Percentiles rank a stretch among this genome's conserved stretches.
Conservation (phyloP, 2,113 vertebrate genomes). For the Genyomyrus donnyi region DNA sequence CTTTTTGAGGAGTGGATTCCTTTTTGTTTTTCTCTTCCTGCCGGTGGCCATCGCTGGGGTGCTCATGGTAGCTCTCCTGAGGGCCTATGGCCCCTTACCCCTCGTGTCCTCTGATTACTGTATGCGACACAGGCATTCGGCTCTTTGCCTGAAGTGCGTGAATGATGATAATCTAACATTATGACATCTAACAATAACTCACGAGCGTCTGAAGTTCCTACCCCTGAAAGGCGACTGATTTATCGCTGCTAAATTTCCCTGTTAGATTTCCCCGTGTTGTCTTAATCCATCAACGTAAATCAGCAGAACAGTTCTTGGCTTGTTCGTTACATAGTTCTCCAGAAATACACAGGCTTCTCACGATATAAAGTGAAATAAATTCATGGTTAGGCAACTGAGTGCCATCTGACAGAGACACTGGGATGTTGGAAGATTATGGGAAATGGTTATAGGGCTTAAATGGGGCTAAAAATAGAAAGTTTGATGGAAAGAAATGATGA, state of each 20-base stretch:
- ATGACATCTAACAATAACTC: background rate
- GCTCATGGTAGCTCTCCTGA: background rate
- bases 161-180: background rate
- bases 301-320: background rate
- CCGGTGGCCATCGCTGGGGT: constrained; percentile 58
- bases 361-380: background rate
- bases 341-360: background rate
- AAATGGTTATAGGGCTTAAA: background rate
- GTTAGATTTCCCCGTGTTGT: background rate
- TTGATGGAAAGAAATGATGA: background rate
- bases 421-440: background rate
- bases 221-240: background rate
- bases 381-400: background rate
- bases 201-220: background rate
- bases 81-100: too few relatives aligned
- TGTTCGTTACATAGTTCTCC: background rate
- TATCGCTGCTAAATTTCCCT: background rate
- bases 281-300: background rate
- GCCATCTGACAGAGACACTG: background rate
- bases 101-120: background rate
- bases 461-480: background rate
- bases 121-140: background rate
- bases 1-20: constrained; percentile 66
- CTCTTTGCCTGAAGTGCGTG: background rate
- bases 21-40: constrained; percentile 16